Evolutionary conservation across 2,113 vertebrate genomes (phyloP).

Genomic region (Tenebrosternarchus preto): DNA sequence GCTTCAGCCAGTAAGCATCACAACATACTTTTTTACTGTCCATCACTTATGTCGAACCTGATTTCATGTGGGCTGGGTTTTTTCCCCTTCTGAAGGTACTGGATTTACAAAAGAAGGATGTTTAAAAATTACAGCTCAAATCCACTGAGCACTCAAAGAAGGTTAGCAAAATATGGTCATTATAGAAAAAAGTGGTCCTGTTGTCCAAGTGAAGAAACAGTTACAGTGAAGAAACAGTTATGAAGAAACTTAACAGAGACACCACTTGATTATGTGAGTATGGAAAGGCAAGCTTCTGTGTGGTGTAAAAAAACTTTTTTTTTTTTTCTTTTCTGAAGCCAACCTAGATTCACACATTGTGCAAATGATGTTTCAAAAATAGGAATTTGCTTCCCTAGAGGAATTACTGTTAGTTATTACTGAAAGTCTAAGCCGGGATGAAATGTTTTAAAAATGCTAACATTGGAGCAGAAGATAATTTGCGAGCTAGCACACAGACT

Average conservation of each 20-base stretch:
- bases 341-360: conserved; percentile 25
- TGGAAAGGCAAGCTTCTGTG: conserved; percentile 18
- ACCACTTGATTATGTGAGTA: conserved; percentile 41
- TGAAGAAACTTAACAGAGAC: conserved; percentile 8
- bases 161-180: conserved; percentile 3
- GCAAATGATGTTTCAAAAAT: conserved; percentile 40
- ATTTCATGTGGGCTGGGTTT: too few species aligned
- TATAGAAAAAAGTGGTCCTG: neutral
- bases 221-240: too few species aligned
- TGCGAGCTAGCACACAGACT: neutral
- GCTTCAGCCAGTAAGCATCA: too few species aligned
- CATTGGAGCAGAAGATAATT: neutral
- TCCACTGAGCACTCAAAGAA: conserved; percentile 40
- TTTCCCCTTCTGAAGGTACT: neutral
- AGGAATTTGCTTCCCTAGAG: conserved; percentile 31
- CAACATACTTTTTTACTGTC: too few species aligned
- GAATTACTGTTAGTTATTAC: conserved; percentile 30
- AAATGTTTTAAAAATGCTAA: conserved; percentile 28
- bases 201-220: conserved; percentile 8
- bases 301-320: conserved; percentile 12
- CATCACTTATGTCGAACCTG: too few species aligned
- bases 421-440: conserved; percentile 22
- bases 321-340: neutral
- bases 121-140: conserved; percentile 35
- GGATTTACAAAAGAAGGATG: conserved; percentile 11